Conservation (phyloP, 2,888 invertebrate species). For the Drosophila siamana region DNA sequence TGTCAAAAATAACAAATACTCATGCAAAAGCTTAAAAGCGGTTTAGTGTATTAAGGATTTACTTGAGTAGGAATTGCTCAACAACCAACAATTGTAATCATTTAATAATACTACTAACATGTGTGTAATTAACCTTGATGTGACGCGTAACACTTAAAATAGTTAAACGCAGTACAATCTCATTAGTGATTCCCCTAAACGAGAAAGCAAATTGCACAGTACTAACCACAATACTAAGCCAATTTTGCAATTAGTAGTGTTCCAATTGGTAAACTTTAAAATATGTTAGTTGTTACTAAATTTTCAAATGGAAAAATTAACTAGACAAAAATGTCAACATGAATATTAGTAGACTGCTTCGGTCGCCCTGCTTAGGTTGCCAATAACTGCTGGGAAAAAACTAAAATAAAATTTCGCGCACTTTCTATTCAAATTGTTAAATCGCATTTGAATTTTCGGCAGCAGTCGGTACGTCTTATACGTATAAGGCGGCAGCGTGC, state of each 20-base stretch:
- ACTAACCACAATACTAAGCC: not conserved
- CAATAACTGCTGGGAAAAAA: not conserved
- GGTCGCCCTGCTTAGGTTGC: not conserved
- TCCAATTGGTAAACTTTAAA: not conserved
- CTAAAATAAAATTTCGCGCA: slow-evolving; percentile 21
- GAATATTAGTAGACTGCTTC: too few relatives aligned
- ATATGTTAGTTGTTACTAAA: too few relatives aligned
- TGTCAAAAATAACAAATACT: too few relatives aligned
- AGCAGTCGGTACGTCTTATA: slow-evolving; percentile 6
- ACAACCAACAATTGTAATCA: too few relatives aligned
- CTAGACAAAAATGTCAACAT: not conserved
- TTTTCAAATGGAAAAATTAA: not conserved
- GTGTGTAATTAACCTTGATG: not conserved
- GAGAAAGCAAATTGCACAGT: not conserved
- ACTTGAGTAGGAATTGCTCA: too few relatives aligned
- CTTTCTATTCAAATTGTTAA: slow-evolving; percentile 35
- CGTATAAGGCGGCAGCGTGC: slow-evolving; percentile 24
- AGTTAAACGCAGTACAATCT: not conserved
- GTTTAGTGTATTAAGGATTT: too few relatives aligned
- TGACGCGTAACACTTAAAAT: not conserved
- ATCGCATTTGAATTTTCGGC: slow-evolving; percentile 17
- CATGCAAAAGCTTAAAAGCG: too few relatives aligned
- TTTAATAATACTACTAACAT: too few relatives aligned
- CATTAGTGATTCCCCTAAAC: too few relatives aligned
- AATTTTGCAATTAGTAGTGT: not conserved